Evolutionary conservation across 1,140 invertebrate species (phyloP).

Genomic region (Drosophila tani): DNA sequence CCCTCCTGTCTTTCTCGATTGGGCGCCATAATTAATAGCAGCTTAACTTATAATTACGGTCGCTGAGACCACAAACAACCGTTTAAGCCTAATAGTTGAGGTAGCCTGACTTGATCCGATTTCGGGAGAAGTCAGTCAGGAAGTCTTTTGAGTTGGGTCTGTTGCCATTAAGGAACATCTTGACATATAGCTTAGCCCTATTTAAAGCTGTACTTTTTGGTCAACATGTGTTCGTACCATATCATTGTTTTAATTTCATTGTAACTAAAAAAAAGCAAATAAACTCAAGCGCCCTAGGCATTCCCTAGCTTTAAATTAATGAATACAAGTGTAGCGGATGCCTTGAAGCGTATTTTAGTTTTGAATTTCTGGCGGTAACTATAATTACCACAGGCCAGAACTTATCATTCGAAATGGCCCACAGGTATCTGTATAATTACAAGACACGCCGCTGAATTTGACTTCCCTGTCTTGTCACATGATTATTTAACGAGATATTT

Average conservation of each 20-base stretch:
- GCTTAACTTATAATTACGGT: conserved; percentile 83
- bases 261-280: not conserved
- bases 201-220: not conserved
- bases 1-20: conserved; percentile 36
- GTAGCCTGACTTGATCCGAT: conserved; percentile 44
- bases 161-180: conserved; percentile 17
- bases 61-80: conserved; percentile 73
- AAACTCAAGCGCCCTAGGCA: not conserved
- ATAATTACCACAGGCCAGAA: not conserved
- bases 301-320: too few species aligned
- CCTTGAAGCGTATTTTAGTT: not conserved
- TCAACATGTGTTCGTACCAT: not conserved
- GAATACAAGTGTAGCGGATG: too few species aligned
- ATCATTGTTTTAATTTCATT: not conserved
- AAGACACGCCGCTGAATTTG: not conserved
- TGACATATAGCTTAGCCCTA: conserved; percentile 26
- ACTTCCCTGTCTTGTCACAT: not conserved
- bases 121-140: not conserved
- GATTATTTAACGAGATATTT: not conserved
- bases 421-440: not conserved
- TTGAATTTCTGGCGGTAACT: not conserved
- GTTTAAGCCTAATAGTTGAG: conserved; percentile 80
- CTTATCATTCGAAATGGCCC: not conserved
- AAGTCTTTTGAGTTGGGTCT: conserved; percentile 35
- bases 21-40: conserved; percentile 80